Conservation (phyloP, 2,888 invertebrate species). For the Miltochrista miniata region DNA sequence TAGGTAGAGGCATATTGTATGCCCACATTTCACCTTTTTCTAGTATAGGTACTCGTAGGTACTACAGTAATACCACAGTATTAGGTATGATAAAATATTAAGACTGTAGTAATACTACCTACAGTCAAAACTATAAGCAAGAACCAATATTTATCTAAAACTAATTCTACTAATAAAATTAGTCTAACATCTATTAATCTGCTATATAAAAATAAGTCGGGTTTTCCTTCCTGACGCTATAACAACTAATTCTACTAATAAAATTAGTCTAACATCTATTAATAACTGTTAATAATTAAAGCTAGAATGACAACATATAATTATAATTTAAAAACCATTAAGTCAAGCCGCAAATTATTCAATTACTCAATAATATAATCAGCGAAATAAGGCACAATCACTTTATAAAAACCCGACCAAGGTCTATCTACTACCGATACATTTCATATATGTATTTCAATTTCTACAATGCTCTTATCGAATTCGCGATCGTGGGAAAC, state of each 20-base stretch:
- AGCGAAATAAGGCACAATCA: constrained; percentile 23
- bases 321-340: constrained; percentile 4
- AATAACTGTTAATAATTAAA: constrained; percentile 1
- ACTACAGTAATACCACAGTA: too few relatives aligned
- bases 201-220: too few relatives aligned
- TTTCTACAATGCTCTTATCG: constrained; percentile 50
- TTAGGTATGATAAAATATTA: too few relatives aligned
- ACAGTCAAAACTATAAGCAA: too few relatives aligned
- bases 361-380: constrained; percentile 1
- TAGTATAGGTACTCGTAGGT: too few relatives aligned
- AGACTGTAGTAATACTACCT: too few relatives aligned
- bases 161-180: neutral
- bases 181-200: neutral
- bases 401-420: constrained; percentile 7
- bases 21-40: too few relatives aligned
- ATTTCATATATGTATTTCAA: constrained; percentile 13
- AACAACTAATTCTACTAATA: neutral
- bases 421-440: constrained; percentile 14
- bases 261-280: neutral
- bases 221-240: too few relatives aligned
- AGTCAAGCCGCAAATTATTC: constrained; percentile 5
- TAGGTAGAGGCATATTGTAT: too few relatives aligned
- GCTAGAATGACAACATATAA: constrained; percentile 5
- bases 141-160: too few relatives aligned
- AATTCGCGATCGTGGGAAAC: constrained; percentile 80